A percentile compares a stretch with the other conserved stretches of the same genome.
These are phyloP conservation scores for Mus spicilegus DNA, from an alignment of 2,113 vertebrate genomes.

Conservation along the genomic window DNA sequence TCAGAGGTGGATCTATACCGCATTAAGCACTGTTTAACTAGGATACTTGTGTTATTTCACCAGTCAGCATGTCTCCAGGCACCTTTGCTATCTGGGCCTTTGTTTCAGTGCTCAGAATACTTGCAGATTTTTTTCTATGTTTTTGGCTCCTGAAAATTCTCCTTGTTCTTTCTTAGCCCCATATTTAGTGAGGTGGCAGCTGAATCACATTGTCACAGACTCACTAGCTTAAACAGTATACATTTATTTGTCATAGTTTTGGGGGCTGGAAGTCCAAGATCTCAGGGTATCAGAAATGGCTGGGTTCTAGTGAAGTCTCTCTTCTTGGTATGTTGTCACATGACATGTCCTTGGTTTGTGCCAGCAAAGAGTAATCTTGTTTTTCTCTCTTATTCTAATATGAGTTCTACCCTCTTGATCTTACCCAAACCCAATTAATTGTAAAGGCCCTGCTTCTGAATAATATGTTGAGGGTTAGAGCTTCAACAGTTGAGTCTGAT, in stretches of 20 bases:
- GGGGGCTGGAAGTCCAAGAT: background rate
- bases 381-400: background rate
- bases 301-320: background rate
- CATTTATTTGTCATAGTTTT: background rate
- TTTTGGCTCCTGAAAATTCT: background rate
- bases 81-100: background rate
- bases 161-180: conserved; percentile 2
- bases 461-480: background rate
- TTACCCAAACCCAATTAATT: background rate
- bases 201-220: background rate
- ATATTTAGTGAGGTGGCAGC: background rate
- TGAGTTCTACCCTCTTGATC: background rate
- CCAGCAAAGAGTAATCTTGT: background rate
- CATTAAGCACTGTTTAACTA: conserved; percentile 3
- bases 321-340: background rate
- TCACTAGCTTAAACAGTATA: background rate
- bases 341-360: background rate
- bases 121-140: background rate
- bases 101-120: background rate
- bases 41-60: background rate
- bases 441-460: background rate
- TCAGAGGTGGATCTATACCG: background rate
- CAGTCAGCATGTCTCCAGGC: background rate
- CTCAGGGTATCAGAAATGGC: background rate
- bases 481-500: background rate